Evolutionary conservation across 2,888 invertebrate species (phyloP).

Genomic region (Drosophila flavopinicola): DNA sequence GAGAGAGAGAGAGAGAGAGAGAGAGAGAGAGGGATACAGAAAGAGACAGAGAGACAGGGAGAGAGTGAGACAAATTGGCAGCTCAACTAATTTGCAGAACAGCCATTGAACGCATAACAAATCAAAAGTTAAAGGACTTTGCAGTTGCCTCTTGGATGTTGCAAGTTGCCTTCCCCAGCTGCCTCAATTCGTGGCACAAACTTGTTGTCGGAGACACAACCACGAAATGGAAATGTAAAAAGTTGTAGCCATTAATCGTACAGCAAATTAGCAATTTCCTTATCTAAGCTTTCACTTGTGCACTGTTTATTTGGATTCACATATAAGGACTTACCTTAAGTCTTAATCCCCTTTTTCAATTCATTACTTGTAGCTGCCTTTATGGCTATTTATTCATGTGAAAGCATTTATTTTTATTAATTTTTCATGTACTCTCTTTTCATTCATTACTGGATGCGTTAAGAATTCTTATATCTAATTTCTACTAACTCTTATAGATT

Average conservation of each 20-base stretch:
- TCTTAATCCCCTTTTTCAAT: not conserved
- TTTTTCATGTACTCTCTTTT: too few relatives aligned
- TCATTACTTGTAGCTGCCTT: too few relatives aligned
- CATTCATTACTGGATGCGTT: too few relatives aligned
- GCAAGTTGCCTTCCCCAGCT: conserved; percentile 14
- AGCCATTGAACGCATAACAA: conserved; percentile 42
- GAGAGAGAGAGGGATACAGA: not conserved
- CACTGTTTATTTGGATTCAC: too few relatives aligned
- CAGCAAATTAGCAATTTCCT: not conserved
- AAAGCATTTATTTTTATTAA: too few relatives aligned
- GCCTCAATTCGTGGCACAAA: conserved; percentile 11
- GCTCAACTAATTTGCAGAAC: conserved; percentile 40
- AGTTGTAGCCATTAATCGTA: conserved; percentile 16
- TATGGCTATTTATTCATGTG: too few relatives aligned
- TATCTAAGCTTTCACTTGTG: not conserved
- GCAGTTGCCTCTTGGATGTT: conserved; percentile 11
- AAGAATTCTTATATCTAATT: too few relatives aligned
- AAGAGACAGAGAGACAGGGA: not conserved
- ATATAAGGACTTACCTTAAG: too few relatives aligned
- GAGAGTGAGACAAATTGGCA: conserved; percentile 14
- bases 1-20: not conserved
- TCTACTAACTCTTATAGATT: too few relatives aligned
- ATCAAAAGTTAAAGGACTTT: conserved; percentile 25
- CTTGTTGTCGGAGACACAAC: not conserved
- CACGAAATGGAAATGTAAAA: conserved; percentile 54